Conservation (phyloP, 2,888 invertebrate species). For the Orchestes rusci region DNA sequence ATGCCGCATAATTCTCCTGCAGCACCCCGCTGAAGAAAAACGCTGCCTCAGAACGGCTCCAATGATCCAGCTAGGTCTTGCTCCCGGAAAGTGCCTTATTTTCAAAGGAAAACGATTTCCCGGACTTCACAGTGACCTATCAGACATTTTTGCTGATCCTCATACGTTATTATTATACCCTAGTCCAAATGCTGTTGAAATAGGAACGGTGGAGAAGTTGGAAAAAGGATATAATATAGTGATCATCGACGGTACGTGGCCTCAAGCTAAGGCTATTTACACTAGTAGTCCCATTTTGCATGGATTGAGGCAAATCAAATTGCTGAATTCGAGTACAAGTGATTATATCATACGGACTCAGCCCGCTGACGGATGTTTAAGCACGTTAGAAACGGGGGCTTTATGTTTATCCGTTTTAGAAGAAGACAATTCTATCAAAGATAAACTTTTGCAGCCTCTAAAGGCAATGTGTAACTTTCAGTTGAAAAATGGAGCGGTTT, state of each 20-base stretch:
- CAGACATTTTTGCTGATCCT: slow-evolving; percentile 54
- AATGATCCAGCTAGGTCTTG: slow-evolving; percentile 74
- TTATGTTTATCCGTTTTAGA: slow-evolving; percentile 73
- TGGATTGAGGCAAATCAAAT: slow-evolving; percentile 71
- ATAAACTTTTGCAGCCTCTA: slow-evolving; percentile 68
- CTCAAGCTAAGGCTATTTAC: slow-evolving; percentile 89
- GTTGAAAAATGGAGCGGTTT: slow-evolving; percentile 83
- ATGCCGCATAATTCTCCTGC: slow-evolving; percentile 72
- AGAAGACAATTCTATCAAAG: slow-evolving; percentile 53
- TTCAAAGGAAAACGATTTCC: slow-evolving; percentile 82
- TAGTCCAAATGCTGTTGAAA: slow-evolving; percentile 57
- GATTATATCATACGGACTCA: slow-evolving; percentile 91
- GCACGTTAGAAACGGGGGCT: slow-evolving; percentile 83
- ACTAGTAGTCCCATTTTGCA: slow-evolving; percentile 72
- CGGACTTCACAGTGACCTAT: slow-evolving; percentile 57
- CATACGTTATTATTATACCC: slow-evolving; percentile 78
- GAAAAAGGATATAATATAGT: slow-evolving; percentile 58
- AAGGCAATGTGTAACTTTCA: slow-evolving; percentile 81
- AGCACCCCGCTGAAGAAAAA: slow-evolving; percentile 91
- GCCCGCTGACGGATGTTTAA: slow-evolving; percentile 84
- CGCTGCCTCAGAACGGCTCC: slow-evolving; percentile 82
- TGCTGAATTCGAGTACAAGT: slow-evolving; percentile 64
- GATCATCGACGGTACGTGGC: slow-evolving; percentile 92
- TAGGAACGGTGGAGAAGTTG: slow-evolving; percentile 1
- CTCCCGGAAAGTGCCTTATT: slow-evolving; percentile 67